Base-by-base conservation (phyloP, 2,888 invertebrate species). In the Diachrysia chrysitis region DNA sequence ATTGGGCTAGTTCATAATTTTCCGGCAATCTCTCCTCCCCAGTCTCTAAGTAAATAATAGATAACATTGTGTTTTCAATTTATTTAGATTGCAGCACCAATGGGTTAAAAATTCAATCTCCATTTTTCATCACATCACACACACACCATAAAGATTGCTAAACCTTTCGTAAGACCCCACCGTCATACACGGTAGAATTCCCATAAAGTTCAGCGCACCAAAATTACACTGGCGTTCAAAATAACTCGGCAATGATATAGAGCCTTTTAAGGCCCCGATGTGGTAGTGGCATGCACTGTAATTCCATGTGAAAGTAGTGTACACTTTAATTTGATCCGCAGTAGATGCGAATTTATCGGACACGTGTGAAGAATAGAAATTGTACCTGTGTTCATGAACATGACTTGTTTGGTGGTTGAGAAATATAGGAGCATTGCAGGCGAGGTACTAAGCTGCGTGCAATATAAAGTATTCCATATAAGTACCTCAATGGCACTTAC, bases 301-400 rank as follows among this genome's bases (percentile, higher is more conserved):
- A 87, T 86, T 82, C 76, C 66, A 71, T 69, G 79, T 68, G 75
- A 82, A 81, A 80, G 79, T 80, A 63, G 66, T 78, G 78, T 84
- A 78, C 76, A 83, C 81, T 81, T 85, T 84, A 83, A 81, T 84
- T 84, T 87, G 83, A 84, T 83, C 82, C 74, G 81, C 67, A 71
- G 69, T 84, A 74, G 77, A 83, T 81, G 72, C 62, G 70, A 78
- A 78, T 72, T 81, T 81, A 79, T 70, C 67, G 70, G 65, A 76
- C 74, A 83, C 82, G 83, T 84, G 84, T 82, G 83, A 82, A 85
- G 85, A 83, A 85, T 85, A 82, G 81, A 84, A 85, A 83, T 81
- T 71, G 71, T 70, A 66, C 64, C 59, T 66, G 46, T 69, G 76
- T 75, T 76, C 75, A 69, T 58, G 70, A 62, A 59, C 61, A 73